Evolutionary conservation across 2,888 invertebrate genomes (phyloP), one percentile per base, ranked within the genome.

Genomic region (Cheilosia variabilis): DNA sequence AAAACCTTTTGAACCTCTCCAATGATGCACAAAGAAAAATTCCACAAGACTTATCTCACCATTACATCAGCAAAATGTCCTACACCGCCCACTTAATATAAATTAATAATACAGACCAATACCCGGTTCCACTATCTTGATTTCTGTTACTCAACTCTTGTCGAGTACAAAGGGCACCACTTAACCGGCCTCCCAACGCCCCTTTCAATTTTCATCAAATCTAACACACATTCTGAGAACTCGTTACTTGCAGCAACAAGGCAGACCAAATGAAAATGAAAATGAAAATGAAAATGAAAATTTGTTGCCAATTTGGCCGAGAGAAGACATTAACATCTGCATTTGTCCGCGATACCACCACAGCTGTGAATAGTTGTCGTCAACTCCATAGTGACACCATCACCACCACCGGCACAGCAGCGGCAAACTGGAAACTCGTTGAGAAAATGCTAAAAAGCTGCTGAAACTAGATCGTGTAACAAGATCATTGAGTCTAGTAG

Each of bases 381-480:
- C 37, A 37, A 37, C 13, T 37, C 47, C 10, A 10, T 22, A 34
- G 7, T 37, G 15, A 27, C 4, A 52, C 52, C 15, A 52, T 24
- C 22, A 22, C 52, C 50, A 50, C 19, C 10, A 52, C 13, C 10
- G 13, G 13, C 19, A 9, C 13, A 45, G 13, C 6, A 31, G 13
- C 6, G 4, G 37, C 47, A 45, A 37, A 17, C 41, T 55, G 17
- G 13, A 58, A 68, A 66, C 19, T 37, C n/a, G 37, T 47, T 27
- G 6, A 10, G 31, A 50, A 58, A 66, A 62, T 31, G 47, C 63
- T 34, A 27, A 60, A 62, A 62, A 63, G 22, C 27, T 15, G 58
- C 79, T 75, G 73, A 84, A 84, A 84, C 73, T 66, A 75, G 79
- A 84, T 75, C 75, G 75, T 66, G 79, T 71, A 84, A 84, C 84